Evolutionary conservation across 92 coral and sea anemone genomes (phyloP).

Genomic region (Palythoa heliodiscus): DNA sequence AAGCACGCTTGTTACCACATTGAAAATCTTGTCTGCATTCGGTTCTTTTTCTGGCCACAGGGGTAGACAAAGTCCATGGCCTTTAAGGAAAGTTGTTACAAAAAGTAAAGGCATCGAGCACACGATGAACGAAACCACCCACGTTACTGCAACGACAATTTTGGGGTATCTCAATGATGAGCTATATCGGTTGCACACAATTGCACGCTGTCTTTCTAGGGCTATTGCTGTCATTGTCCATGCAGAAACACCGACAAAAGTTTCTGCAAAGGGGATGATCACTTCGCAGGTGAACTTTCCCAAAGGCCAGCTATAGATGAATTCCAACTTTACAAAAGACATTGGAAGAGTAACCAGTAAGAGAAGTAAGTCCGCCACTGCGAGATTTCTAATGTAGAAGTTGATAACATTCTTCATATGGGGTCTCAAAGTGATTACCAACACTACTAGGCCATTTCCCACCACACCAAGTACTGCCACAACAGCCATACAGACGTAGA

Average conservation of each 20-base stretch:
- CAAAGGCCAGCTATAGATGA: constrained; percentile 3
- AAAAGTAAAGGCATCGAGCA: constrained; percentile 7
- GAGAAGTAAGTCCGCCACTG: constrained; percentile 2
- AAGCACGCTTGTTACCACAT: not conserved
- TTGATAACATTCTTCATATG: constrained; percentile 17
- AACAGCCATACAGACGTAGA: not conserved
- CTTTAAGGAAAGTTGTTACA: not conserved
- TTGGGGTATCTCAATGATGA: constrained; percentile 12
- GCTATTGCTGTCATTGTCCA: constrained; percentile 23
- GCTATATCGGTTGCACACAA: constrained; percentile 6
- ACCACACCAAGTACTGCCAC: constrained; percentile 7
- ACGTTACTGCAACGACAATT: constrained; percentile 6
- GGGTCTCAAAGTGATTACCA: not conserved
- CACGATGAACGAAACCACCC: constrained; percentile 4
- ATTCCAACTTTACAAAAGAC: constrained; percentile 12
- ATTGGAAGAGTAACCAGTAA: not conserved
- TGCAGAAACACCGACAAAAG: constrained; percentile 10
- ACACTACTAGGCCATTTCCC: constrained; percentile 13
- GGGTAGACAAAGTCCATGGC: not conserved
- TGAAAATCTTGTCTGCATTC: not conserved
- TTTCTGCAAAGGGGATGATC: not conserved
- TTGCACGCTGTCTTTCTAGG: constrained; percentile 18
- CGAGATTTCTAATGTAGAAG: constrained; percentile 27
- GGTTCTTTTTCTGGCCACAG: not conserved
- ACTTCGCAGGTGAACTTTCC: constrained; percentile 17